A percentile compares a stretch with the other conserved stretches of the same genome.
Conservation (phyloP, 2,888 invertebrate species). For the Apodemia duryi region DNA sequence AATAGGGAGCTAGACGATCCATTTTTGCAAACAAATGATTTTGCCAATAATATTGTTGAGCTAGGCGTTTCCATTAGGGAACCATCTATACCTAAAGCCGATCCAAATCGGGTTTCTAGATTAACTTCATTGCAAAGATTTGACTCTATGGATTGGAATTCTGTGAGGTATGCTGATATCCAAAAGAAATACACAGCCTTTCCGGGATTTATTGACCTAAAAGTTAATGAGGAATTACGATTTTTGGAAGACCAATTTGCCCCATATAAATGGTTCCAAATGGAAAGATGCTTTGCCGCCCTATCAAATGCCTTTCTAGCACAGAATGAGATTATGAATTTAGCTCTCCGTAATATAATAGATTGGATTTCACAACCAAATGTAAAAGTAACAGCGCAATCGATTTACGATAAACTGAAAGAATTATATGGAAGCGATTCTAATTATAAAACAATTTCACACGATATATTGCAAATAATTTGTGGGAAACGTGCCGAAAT, state of each 20-base stretch:
- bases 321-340: conserved; percentile 26
- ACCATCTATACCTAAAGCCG: conserved; percentile 15
- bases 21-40: too few relatives aligned
- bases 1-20: too few relatives aligned
- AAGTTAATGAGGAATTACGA: conserved; percentile 28
- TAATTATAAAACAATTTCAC: conserved; percentile 23
- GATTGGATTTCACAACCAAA: conserved; percentile 21
- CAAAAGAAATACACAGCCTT: conserved; percentile 26
- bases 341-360: conserved; percentile 21
- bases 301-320: conserved; percentile 29
- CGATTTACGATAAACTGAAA: conserved; percentile 24
- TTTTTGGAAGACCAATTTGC: conserved; percentile 20
- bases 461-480: conserved; percentile 19
- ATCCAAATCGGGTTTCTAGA: conserved; percentile 20
- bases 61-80: conserved; percentile 17
- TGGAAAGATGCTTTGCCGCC: conserved; percentile 29
- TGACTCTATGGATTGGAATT: conserved; percentile 26
- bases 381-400: conserved; percentile 11
- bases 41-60: too few relatives aligned
- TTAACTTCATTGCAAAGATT: conserved; percentile 22
- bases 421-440: conserved; percentile 21
- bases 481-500: too few relatives aligned
- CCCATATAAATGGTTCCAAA: conserved; percentile 16
- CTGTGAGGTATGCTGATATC: conserved; percentile 23
- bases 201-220: conserved; percentile 28